phyloP scores from a whole-genome alignment of 2,888 invertebrate genomes.

The Cheilosia impressa region DNA sequence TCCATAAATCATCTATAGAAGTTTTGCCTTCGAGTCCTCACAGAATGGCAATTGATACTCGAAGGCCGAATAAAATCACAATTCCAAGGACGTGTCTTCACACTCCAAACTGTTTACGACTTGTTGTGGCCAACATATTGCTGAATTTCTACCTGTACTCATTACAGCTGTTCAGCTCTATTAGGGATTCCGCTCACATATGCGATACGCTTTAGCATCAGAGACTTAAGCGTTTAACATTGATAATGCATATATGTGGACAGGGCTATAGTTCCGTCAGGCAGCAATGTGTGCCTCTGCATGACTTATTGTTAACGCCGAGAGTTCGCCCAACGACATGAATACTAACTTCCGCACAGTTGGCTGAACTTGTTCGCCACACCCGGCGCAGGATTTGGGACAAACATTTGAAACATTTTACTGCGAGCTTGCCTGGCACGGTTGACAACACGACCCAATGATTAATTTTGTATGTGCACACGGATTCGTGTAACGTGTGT shows the following conservation, averaged over 20 bases:
- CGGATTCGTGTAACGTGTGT: too few species aligned
- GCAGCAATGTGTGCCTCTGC: conserved; percentile 1
- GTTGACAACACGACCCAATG: background rate
- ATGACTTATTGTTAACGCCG: conserved; percentile 31
- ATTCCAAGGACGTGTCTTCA: conserved; percentile 13
- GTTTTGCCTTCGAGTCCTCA: conserved; percentile 2
- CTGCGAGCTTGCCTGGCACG: conserved; percentile 4
- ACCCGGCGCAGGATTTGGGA: conserved; percentile 8
- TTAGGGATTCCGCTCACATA: conserved; percentile 37
- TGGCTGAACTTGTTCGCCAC: background rate
- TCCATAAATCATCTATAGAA: background rate
- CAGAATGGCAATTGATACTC: conserved; percentile 4
- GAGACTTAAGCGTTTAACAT: background rate
- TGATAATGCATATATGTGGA: conserved; percentile 11
- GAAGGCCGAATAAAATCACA: background rate
- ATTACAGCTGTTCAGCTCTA: conserved; percentile 16
- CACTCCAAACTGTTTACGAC: conserved; percentile 17
- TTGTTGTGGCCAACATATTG: conserved; percentile 14
- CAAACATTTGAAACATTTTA: conserved; percentile 33
- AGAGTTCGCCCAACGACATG: conserved; percentile 35
- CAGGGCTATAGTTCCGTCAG: background rate
- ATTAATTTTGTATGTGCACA: conserved; percentile 7
- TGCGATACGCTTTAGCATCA: conserved; percentile 4
- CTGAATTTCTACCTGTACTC: background rate
- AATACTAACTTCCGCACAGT: conserved; percentile 34